Evolutionary conservation across 1,140 invertebrate species (phyloP), one percentile per base, ranked within the genome.

Genomic region (Saxidomus purpurata): DNA sequence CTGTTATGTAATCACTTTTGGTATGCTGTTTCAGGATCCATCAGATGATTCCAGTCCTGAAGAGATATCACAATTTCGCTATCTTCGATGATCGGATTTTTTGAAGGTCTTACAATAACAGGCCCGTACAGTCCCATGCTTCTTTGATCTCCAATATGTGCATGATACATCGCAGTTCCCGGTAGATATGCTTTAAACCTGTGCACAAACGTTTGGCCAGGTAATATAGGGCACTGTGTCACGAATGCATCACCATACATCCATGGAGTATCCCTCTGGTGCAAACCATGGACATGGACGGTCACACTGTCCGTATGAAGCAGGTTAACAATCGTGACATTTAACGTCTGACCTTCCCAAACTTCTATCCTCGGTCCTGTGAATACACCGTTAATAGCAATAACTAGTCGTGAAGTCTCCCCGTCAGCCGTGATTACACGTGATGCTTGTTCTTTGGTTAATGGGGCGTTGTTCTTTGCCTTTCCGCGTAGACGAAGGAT

Each of bases 171-270:
- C 63, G 89, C 91, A 0, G 94, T 95, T 1, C 95, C 95, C 13
- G 86, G 76, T 3, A 91, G 92, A n/a, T 86, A 36, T 0, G 93
- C 93, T 52, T 88, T 79, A 52, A 95, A 98, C n/a, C 47, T 81
- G 40, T 98, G 98, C 92, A 98, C 97, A 96, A 98, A 99, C 0
- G 97, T 97, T 92, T 98, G 97, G 93, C 97, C 97, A 93, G 98
- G 97, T 84, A 97, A 96, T 92, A 99, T 98, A 8, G 98, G 98
- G 95, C 98, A 99, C 95, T 99, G 98, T 0, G 98, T 98, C 17
- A 99, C 97, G 89, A 97, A 98, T 13, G 98, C 98, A 40, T 98
- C 98, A 55, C 98, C 98, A 94, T 99, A 98, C 94, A 98, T 98
- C 95, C 98, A 98, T 92, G 98, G 98, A 4, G 97, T 97, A 52